Base-by-base conservation (phyloP, 2,113 vertebrate genomes). In the Cebidichthys violaceus region DNA sequence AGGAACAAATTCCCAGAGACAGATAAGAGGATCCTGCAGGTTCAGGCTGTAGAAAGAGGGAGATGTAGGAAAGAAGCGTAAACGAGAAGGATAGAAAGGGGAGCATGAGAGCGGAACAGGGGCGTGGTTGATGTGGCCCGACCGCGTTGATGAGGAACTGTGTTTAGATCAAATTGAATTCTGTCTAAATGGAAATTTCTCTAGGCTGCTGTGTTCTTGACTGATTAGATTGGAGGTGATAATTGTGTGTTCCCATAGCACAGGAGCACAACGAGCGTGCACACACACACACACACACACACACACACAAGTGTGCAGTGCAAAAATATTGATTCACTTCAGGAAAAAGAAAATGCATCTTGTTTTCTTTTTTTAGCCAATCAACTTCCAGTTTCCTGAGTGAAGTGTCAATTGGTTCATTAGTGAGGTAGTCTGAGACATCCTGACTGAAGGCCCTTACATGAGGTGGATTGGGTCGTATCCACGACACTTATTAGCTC, bases 161-260 rank as follows among this genome's bases (percentile, higher is more conserved):
- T 74, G 55, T 37, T 66, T 41, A 65, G n/a, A 75, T 72, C 29
- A 43, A 70, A 60, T 60, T 74, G 35, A 57, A 77, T 71, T 84
- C 39, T 41, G 37, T 78, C 59, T 68, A 80, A 82, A 89, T 83
- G 77, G 57, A 71, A 71, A 82, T 82, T 80, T 75, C 59, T 55
- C 33, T 60, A 37, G 24, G 41, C 13, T 52, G 55, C 64, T 50
- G 43, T 67, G 65, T 54, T 82, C 62, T 50, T 73, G 75, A 67
- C 75, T 47, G 71, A 86, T 89, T 86, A 70, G 72, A 85, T 77
- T 55, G 77, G 67, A 84, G 10, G 22, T 81, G 78, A 86, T 84
- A 50, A 77, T 43, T 65, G 55, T 65, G 62, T 69, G 52, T 62
- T 67, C 22, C 45, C 64, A 24, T 33, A 66, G 54, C 61, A 11